phyloP scores from a whole-genome alignment of 1,140 invertebrate species.

The Drosophila sp. region DNA sequence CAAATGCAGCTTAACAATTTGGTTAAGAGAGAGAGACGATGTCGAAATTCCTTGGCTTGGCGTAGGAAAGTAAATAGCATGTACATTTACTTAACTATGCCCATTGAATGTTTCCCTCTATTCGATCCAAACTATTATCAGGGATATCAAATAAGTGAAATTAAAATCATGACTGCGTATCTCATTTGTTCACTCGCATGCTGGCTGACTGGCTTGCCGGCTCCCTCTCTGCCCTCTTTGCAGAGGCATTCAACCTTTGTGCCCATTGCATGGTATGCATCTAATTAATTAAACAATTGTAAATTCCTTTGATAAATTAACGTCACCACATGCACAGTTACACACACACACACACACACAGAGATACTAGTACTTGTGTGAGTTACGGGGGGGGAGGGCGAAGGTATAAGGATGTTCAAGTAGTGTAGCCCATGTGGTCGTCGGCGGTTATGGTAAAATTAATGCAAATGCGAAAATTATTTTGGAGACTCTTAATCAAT shows the following conservation, averaged over 20 bases:
- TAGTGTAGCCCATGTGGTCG: slow-evolving; percentile 13
- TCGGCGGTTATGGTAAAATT: slow-evolving; percentile 22
- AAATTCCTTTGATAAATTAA: slow-evolving; percentile 64
- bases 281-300: slow-evolving; percentile 70
- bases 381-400: neutral
- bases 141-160: slow-evolving; percentile 39
- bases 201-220: slow-evolving; percentile 10
- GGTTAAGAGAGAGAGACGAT: neutral
- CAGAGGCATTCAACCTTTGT: slow-evolving; percentile 8
- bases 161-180: slow-evolving; percentile 17
- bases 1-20: neutral
- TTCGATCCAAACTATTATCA: neutral
- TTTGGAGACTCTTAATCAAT: slow-evolving; percentile 18
- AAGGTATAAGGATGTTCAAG: neutral
- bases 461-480: slow-evolving; percentile 23
- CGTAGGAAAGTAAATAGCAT: neutral
- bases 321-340: slow-evolving; percentile 40
- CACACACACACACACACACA: slow-evolving; percentile 14
- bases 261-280: slow-evolving; percentile 30
- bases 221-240: neutral
- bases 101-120: neutral
- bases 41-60: neutral
- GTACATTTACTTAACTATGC: neutral
- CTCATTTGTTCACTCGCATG: slow-evolving; percentile 18
- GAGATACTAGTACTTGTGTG: neutral